Base-by-base conservation (phyloP, 2,113 vertebrate species). In the Excalfactoria chinensis region DNA sequence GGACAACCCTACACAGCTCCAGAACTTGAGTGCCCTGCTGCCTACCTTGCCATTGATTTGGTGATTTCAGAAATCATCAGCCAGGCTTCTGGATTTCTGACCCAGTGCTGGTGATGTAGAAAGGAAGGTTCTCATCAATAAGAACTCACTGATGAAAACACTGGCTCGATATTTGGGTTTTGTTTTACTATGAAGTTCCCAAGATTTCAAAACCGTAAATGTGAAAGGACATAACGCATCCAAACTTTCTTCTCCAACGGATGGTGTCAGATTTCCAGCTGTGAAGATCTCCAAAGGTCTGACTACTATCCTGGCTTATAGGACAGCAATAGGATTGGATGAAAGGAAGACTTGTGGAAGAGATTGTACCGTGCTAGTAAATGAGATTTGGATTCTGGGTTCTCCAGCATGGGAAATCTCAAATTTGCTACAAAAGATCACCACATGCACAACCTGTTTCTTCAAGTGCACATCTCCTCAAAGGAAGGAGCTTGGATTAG, bases 401-500 rank as follows among this genome's bases (percentile, higher is more conserved):
- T 88, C 56, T 83, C 28, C 63, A 51, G 34, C 69, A 73, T 95
- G 37, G 43, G 79, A 86, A 93, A 77, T 68, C 68, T 93, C 72
- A 86, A 74, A 62, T 28, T 58, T 62, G 44, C 44, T 89, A 74
- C 43, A 83, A 88, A 82, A 69, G 48, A 91, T 89, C 87, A 34
- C 56, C 37, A 28, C 32, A 73, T 26, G 32, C 59, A 88, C 72
- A 64, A 37, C 18, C 71, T 51, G 32, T 86, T 90, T 95, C 88
- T 91, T 91, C 82, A 94, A 11, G 79, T 75, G 89, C 77, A 79
- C 13, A 18, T 84, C 82, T 78, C 48, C 93, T 72, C 91, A 92
- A 79, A 79, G 55, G 71, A 87, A 41, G 26, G 9, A 73, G 44
- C 44, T 79, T n/a, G 71, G 71, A 93, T 91, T 89, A 95, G 30